These are phyloP conservation scores for Clupea harengus DNA, from an alignment of 2,113 vertebrate species.

Conservation along the genomic window DNA sequence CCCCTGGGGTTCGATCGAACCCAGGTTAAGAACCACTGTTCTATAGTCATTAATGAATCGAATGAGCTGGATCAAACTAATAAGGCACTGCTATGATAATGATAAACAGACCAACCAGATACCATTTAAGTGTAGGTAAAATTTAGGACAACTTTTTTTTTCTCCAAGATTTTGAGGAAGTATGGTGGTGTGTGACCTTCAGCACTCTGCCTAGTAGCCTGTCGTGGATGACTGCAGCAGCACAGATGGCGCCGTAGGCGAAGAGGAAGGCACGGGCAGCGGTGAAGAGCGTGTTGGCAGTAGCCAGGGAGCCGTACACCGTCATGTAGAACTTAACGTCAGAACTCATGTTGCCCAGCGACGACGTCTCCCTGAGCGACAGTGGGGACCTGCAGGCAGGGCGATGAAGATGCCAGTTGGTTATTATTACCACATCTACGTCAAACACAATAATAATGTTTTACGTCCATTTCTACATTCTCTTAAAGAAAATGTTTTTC, in stretches of 20 bases:
- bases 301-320: conserved; percentile 83
- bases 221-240: conserved; percentile 78
- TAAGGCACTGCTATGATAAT: too few species aligned
- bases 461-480: neutral
- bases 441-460: neutral
- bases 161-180: too few species aligned
- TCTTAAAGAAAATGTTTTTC: neutral
- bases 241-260: conserved; percentile 79
- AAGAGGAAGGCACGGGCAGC: conserved; percentile 86
- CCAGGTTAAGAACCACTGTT: too few species aligned
- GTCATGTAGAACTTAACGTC: conserved; percentile 85
- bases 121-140: too few species aligned
- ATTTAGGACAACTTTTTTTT: too few species aligned
- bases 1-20: too few species aligned
- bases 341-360: conserved; percentile 60
- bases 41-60: too few species aligned
- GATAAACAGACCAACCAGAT: too few species aligned
- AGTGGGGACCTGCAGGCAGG: conserved; percentile 59
- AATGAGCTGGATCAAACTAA: too few species aligned
- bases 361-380: conserved; percentile 27
- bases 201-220: conserved; percentile 78
- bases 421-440: neutral
- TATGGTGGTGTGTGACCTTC: conserved; percentile 68
- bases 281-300: conserved; percentile 85
- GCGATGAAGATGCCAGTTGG: neutral